These are phyloP conservation scores for Echeneis naucrates DNA, from an alignment of 2,797 vertebrate species.

Conservation along the genomic window DNA sequence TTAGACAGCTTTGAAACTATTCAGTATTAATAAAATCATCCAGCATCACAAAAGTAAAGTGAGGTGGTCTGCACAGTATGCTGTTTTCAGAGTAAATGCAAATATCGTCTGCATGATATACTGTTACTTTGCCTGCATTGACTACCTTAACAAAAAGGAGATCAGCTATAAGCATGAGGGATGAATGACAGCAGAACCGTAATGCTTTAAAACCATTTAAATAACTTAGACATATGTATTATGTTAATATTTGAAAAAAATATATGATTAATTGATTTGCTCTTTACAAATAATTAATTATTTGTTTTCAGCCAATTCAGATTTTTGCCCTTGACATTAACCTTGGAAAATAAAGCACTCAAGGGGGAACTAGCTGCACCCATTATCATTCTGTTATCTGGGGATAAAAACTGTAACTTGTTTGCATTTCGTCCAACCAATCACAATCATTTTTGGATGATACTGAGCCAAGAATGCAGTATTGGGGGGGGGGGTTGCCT, in stretches of 20 bases:
- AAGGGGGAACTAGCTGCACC: too few relatives aligned
- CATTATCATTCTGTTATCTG: too few relatives aligned
- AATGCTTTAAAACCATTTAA: not conserved
- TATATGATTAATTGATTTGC: too few relatives aligned
- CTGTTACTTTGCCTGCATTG: too few relatives aligned
- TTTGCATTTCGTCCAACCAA: too few relatives aligned
- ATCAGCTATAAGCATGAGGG: not conserved
- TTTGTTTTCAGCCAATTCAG: too few relatives aligned
- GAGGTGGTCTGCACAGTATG: not conserved
- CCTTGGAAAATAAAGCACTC: not conserved
- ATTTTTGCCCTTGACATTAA: not conserved
- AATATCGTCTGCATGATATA: not conserved
- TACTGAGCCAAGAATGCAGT: too few relatives aligned
- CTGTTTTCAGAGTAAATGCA: conserved; percentile 1
- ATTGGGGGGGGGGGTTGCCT: too few relatives aligned
- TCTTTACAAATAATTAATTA: too few relatives aligned
- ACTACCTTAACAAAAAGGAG: not conserved
- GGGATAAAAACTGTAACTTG: too few relatives aligned
- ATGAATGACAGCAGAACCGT: not conserved
- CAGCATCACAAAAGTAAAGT: conserved; percentile 23
- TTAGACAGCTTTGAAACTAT: conserved; percentile 56
- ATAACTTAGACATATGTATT: not conserved
- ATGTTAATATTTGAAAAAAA: not conserved
- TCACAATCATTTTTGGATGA: too few relatives aligned
- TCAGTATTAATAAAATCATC: conserved; percentile 38